These are phyloP conservation scores for Archips xylosteana DNA, from an alignment of 2,888 invertebrate genomes.

Conservation along the genomic window DNA sequence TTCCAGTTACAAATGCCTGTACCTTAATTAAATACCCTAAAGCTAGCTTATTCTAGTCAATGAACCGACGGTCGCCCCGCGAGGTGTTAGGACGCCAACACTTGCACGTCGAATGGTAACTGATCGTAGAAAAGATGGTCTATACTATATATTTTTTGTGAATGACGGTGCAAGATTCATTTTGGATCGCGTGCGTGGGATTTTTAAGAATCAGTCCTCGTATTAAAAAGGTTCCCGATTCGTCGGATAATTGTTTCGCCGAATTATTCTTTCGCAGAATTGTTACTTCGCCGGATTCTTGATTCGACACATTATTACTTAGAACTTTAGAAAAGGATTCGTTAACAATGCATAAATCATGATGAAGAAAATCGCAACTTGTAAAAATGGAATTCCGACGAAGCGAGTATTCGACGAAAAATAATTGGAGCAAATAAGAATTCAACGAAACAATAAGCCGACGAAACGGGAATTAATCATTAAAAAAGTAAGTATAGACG, in stretches of 20 bases:
- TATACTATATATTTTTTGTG: conserved; percentile 49
- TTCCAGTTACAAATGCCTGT: conserved; percentile 75
- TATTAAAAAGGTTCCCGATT: not conserved
- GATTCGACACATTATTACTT: too few relatives aligned
- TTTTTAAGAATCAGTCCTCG: conserved; percentile 18
- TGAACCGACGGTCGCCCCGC: conserved; percentile 56
- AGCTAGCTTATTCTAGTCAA: conserved; percentile 75
- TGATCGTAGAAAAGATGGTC: conserved; percentile 30
- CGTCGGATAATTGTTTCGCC: too few relatives aligned
- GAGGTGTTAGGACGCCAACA: conserved; percentile 28
- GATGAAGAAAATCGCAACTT: too few relatives aligned
- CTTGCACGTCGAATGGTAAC: conserved; percentile 13
- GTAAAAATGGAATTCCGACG: too few relatives aligned
- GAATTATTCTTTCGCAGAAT: too few relatives aligned
- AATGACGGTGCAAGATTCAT: conserved; percentile 8
- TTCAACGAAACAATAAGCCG: not conserved
- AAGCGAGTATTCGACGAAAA: too few relatives aligned
- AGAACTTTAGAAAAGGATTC: too few relatives aligned
- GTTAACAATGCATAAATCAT: too few relatives aligned
- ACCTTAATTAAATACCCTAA: conserved; percentile 52
- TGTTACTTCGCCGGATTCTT: too few relatives aligned
- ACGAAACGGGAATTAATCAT: not conserved
- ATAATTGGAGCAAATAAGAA: too few relatives aligned
- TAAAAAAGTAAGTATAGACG: not conserved
- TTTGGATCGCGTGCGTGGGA: conserved; percentile 3